Evolutionary conservation across 1,140 invertebrate genomes (phyloP), one percentile per base, ranked within the genome.

Genomic region (Zaprionus ghesquierei): DNA sequence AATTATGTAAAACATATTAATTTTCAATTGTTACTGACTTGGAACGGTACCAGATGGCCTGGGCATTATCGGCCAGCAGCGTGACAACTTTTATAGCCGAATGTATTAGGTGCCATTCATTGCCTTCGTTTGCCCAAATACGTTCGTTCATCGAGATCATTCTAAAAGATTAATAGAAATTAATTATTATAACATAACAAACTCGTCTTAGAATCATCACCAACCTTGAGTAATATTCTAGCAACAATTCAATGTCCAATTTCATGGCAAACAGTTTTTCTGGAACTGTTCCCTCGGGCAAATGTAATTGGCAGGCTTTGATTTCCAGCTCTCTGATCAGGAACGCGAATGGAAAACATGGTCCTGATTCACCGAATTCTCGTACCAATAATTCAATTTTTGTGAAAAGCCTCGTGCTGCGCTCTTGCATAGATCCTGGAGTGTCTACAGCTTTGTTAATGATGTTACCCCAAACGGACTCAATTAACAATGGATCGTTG

Each of bases 401-500:
- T 71, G 93, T 94, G 78, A 96, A 94, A 10, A 97, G 92, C 44
- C 95, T 93, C 1, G 92, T 93, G 74, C 96, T 93, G 64, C 94
- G 94, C 69, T 96, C 95, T 41, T 95, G 94, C 1, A 94, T 82
- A 0, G 93, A 92, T 38, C 91, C 93, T 12, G 74, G 44, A n/a
- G 84, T 79, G 9, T 93, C 93, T 15, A 93, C 90, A 3, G 94
- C 94, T 60, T 93, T 93, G 22, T 94, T 92, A 49, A 96, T 94
- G 33, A 97, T 96, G 84, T 96, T 95, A 38, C 94, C 94, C 96
- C 96, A 97, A 66, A 97, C 96, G 44, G 94, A 94, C 89, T 97
- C 95, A 29, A 96, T 95, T 3, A 97, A 92, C 69, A 95, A 92
- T 0, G 95, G 94, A 90, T 96, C 96, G 74, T 96, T 95, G 91